phyloP scores from a whole-genome alignment of 92 coral and sea anemone genomes.

The Epizoanthus illoricatus region DNA sequence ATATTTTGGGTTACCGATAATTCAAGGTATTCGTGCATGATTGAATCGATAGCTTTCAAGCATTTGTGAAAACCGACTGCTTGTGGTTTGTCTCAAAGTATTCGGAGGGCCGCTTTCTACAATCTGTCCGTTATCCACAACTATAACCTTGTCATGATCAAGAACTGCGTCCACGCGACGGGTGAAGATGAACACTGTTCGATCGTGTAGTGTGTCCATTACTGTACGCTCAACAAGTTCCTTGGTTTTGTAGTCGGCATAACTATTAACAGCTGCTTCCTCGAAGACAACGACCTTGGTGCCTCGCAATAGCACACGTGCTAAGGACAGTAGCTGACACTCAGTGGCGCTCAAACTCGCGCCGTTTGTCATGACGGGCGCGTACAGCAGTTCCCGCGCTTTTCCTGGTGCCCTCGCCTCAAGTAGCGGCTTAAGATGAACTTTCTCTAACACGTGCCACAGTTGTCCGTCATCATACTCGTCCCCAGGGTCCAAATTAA shows the following conservation, averaged over 20 bases:
- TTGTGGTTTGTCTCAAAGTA: background rate
- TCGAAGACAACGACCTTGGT: background rate
- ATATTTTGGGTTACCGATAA: background rate
- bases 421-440: background rate
- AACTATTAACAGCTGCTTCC: slow-evolving; percentile 2
- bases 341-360: background rate
- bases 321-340: background rate
- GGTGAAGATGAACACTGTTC: background rate
- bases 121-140: background rate
- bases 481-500: slow-evolving; percentile 17
- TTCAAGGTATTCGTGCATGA: background rate
- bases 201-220: background rate
- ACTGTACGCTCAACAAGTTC: background rate
- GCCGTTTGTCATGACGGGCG: background rate
- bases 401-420: background rate
- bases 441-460: background rate
- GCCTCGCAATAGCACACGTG: slow-evolving; percentile 5
- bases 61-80: slow-evolving; percentile 6
- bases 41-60: background rate
- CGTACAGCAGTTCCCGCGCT: background rate
- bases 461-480: slow-evolving; percentile 12
- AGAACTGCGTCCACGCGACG: slow-evolving; percentile 11
- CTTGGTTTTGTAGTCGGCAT: background rate
- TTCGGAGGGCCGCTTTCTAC: slow-evolving; percentile 2
- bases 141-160: background rate